Conservation (phyloP, 2,888 invertebrate species). For the Cotesia congregata region DNA sequence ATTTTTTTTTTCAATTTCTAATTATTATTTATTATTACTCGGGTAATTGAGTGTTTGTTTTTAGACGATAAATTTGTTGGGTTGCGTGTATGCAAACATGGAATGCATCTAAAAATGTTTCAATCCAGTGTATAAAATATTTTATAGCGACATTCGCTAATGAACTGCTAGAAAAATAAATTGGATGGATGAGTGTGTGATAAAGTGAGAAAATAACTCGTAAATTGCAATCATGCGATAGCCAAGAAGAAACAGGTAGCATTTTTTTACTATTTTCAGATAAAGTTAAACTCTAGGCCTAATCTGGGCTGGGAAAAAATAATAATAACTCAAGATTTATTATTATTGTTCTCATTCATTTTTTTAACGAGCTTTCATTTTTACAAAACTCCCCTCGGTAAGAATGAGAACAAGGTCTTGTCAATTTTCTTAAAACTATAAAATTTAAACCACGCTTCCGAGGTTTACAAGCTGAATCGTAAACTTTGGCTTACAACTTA, state of each 20-base stretch:
- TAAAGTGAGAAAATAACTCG: slow-evolving; percentile 50
- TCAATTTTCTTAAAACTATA: slow-evolving; percentile 32
- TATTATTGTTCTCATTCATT: slow-evolving; percentile 2
- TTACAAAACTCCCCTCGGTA: background rate
- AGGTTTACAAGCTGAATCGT: slow-evolving; percentile 5
- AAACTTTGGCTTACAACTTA: background rate
- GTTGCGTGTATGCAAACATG: slow-evolving; percentile 37
- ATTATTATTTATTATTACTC: too few relatives aligned
- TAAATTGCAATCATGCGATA: slow-evolving; percentile 61
- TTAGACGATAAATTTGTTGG: slow-evolving; percentile 30
- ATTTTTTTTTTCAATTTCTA: background rate
- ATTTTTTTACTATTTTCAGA: slow-evolving; percentile 7
- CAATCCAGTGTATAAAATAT: slow-evolving; percentile 35
- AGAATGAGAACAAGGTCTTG: slow-evolving; percentile 33
- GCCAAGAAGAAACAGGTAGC: slow-evolving; percentile 16
- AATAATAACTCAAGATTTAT: background rate
- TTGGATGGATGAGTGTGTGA: slow-evolving; percentile 46
- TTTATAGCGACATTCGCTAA: slow-evolving; percentile 50
- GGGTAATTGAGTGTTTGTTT: too few relatives aligned
- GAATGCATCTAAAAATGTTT: slow-evolving; percentile 25
- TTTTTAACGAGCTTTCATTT: background rate
- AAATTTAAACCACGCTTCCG: background rate
- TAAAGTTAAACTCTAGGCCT: background rate
- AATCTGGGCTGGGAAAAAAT: background rate
- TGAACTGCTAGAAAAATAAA: slow-evolving; percentile 60